phyloP scores from a whole-genome alignment of 2,113 vertebrate genomes.

The Alouatta palliata region DNA sequence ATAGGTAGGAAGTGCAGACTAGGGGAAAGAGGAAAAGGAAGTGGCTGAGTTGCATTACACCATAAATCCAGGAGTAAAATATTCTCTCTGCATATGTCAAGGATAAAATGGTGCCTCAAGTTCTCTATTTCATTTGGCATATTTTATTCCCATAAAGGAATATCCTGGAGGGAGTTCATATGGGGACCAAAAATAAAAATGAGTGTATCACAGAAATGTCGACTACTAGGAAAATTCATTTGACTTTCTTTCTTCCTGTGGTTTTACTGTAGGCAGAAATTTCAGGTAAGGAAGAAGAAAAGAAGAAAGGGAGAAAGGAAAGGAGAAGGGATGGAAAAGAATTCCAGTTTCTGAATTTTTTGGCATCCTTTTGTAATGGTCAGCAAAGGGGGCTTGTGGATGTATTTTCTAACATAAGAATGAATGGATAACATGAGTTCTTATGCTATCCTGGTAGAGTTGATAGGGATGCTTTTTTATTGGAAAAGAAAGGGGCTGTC shows the following conservation, averaged over 20 bases:
- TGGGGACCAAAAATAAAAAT: not conserved
- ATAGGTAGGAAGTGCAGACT: not conserved
- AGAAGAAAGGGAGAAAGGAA: not conserved
- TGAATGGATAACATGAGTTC: not conserved
- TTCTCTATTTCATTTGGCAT: slow-evolving; percentile 56
- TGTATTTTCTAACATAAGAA: not conserved
- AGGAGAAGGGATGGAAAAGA: not conserved
- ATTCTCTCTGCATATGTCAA: slow-evolving; percentile 34
- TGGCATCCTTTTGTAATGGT: not conserved
- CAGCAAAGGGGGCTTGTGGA: not conserved
- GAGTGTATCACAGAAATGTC: slow-evolving; percentile 13
- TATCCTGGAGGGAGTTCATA: not conserved
- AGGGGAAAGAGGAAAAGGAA: not conserved
- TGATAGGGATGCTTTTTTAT: not conserved
- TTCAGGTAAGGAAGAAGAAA: not conserved
- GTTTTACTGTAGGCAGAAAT: not conserved
- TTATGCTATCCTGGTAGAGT: not conserved
- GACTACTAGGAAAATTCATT: not conserved
- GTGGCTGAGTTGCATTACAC: not conserved
- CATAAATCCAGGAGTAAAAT: slow-evolving; percentile 59
- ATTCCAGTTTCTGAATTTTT: not conserved
- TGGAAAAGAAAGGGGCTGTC: not conserved
- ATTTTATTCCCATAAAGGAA: slow-evolving; percentile 25
- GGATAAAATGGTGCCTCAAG: slow-evolving; percentile 19
- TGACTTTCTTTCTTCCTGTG: not conserved